Percentiles rank a stretch among this genome's conserved stretches.
Evolutionary conservation across 2,113 vertebrate genomes (phyloP).

Genomic region (Actenoides hombroni): DNA sequence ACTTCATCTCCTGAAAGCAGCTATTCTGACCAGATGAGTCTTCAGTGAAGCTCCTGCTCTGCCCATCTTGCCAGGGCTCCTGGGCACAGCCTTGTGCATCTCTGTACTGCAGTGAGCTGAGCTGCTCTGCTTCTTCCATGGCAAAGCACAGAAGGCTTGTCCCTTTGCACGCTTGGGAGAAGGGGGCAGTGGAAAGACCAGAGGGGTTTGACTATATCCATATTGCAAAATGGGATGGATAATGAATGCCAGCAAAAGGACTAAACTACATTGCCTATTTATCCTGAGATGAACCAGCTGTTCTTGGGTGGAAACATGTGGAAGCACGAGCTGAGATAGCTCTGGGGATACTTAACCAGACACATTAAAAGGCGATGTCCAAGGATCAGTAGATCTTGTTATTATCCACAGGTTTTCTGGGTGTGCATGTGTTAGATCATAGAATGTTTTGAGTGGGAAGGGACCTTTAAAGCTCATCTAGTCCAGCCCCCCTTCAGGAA

Average conservation of each 20-base stretch:
- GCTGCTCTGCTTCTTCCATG: background rate
- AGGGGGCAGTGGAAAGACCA: background rate
- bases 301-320: background rate
- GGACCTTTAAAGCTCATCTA: background rate
- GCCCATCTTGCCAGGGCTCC: background rate
- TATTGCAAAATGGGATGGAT: background rate
- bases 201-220: background rate
- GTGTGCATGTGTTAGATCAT: fast-evolving
- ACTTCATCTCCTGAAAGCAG: background rate
- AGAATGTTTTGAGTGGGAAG: background rate
- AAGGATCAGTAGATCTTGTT: background rate
- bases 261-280: background rate
- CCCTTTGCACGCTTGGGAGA: background rate
- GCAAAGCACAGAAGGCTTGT: background rate
- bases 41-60: background rate
- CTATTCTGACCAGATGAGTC: background rate
- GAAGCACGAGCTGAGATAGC: fast-evolving
- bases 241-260: background rate
- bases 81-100: background rate
- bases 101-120: background rate
- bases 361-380: background rate
- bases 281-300: background rate
- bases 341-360: background rate
- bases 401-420: background rate
- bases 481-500: background rate